phyloP scores from a whole-genome alignment of 2,113 vertebrate genomes.

The Eretmochelys imbricata region DNA sequence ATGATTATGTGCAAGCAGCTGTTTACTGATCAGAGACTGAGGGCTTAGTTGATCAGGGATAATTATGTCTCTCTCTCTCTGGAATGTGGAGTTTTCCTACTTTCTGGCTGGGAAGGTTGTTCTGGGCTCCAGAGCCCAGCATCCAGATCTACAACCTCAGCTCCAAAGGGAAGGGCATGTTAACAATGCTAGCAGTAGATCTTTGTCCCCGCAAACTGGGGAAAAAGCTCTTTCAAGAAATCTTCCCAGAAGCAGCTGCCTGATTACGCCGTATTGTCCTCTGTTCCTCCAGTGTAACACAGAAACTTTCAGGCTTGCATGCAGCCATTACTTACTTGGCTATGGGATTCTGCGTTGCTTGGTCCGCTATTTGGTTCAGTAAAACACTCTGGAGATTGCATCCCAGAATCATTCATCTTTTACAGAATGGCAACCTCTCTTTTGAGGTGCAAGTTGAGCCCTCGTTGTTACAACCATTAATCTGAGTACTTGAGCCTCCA shows the following conservation, averaged over 20 bases:
- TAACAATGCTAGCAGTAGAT: not conserved
- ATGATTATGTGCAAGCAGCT: slow-evolving; percentile 38
- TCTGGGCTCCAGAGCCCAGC: not conserved
- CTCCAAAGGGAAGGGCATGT: not conserved
- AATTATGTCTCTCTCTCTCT: slow-evolving; percentile 29
- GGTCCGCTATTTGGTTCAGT: not conserved
- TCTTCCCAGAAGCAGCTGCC: not conserved
- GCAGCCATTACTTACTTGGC: not conserved
- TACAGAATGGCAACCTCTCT: not conserved
- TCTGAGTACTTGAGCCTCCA: not conserved
- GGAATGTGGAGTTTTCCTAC: slow-evolving; percentile 40
- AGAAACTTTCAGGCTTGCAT: not conserved
- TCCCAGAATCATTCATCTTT: not conserved
- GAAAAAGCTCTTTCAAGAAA: not conserved
- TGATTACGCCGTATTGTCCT: not conserved
- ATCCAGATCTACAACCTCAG: not conserved
- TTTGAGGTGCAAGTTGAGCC: not conserved
- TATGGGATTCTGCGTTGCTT: not conserved
- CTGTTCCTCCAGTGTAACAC: not conserved
- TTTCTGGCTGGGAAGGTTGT: not conserved
- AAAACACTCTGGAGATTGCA: not conserved
- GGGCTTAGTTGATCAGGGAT: not conserved
- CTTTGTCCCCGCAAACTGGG: not conserved
- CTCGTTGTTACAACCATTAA: not conserved
- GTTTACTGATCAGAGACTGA: slow-evolving; percentile 37